Base-by-base conservation (phyloP, 2,113 vertebrate genomes). In the Carollia perspicillata region DNA sequence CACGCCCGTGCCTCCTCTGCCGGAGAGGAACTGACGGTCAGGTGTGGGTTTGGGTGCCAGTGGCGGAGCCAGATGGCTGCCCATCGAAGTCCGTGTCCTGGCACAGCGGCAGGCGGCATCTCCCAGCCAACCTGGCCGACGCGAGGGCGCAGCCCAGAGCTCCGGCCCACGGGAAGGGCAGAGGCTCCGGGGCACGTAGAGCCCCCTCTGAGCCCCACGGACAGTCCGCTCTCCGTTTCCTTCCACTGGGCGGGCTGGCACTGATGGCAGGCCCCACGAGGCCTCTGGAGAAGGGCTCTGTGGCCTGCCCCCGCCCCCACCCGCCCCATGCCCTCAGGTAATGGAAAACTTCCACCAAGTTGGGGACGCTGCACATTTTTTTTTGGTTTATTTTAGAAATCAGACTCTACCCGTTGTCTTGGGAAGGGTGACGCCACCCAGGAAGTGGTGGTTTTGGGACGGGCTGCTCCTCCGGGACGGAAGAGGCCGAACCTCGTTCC, bases 11-110 rank as follows among this genome's bases (percentile, higher is more conserved):
- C 42, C 26, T 4, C 42, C 71, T 33, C 28, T 47, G 71, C 8
- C 14, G 4, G 2, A 1, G 69, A 2, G 3, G 16, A 4, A 18
- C 7, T 4, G 40, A 9, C 42, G 3, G 3, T 30, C 0, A 10
- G 71, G 28, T 8, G 3, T 12, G 71, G 71, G 42, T 33, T 8
- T 84, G 68, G 35, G 26, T 37, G n/a, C 8, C 4, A 42, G 3
- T 22, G 33, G 35, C 60, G 77, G 44, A 72, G 28, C 84, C 37
- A 49, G n/a, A 42, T 23, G 53, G 18, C 23, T 55, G 12, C 35
- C 86, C 7, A 58, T n/a, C 42, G 40, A 95, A 84, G 47, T 18
- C 8, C 40, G 10, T 37, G 51, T 84, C 60, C 58, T 26, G 10
- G 35, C 7, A 58, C 86, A 81, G 6, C 35, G 7, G 22, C 37